phyloP scores from a whole-genome alignment of 2,888 invertebrate genomes.

The Lasioglossum pauxillum region DNA sequence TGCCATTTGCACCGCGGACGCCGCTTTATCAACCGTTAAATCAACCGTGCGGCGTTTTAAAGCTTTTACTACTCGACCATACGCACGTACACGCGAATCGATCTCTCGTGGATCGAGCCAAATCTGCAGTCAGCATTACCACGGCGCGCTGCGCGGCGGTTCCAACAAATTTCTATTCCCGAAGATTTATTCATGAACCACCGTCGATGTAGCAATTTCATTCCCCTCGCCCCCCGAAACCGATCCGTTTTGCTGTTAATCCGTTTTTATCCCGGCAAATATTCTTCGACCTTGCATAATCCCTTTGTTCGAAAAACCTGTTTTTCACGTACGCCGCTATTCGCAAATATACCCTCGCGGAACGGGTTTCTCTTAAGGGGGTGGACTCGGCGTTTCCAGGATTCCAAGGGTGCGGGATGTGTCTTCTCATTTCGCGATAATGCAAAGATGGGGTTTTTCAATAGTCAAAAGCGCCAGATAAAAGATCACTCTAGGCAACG shows the following conservation, averaged over 20 bases:
- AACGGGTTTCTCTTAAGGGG: no score
- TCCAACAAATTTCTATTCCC: not conserved
- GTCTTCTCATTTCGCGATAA: no score
- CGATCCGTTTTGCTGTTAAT: not conserved
- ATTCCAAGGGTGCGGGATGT: no score
- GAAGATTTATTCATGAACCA: not conserved
- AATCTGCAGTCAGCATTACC: not conserved
- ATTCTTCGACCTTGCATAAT: no score
- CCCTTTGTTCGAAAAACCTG: no score
- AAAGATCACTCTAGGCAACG: no score
- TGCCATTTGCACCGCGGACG: not conserved
- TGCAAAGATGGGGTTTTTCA: no score
- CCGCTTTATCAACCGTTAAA: slow-evolving; percentile 4
- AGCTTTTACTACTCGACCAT: not conserved
- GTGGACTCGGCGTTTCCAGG: no score
- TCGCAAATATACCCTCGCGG: no score
- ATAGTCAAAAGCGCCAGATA: no score
- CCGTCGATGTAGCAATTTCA: not conserved
- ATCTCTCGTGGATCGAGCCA: not conserved
- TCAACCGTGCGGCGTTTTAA: slow-evolving; percentile 25
- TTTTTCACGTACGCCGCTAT: no score
- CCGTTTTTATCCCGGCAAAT: not conserved
- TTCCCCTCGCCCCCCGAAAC: not conserved
- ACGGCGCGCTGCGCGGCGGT: not conserved
- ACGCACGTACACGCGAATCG: not conserved